A percentile compares a stretch with the other conserved stretches of the same genome.
Conservation (phyloP, 2,797 vertebrate species). For the Enteromius argenteus region DNA sequence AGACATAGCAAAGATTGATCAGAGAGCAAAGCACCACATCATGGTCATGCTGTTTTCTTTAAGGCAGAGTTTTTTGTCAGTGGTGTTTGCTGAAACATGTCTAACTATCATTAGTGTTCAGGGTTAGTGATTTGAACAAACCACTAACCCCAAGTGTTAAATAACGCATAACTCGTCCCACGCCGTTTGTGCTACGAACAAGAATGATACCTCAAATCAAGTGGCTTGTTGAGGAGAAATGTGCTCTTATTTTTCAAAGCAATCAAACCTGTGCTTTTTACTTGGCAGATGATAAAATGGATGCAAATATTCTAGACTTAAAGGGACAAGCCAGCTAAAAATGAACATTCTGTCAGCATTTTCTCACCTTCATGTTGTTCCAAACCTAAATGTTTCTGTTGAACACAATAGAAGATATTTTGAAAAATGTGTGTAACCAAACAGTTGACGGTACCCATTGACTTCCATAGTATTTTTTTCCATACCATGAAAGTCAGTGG, state of each 20-base stretch:
- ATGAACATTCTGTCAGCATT: neutral
- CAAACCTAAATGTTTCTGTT: neutral
- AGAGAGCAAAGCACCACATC: neutral
- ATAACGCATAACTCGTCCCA: neutral
- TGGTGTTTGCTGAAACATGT: neutral
- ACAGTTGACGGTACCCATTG: neutral
- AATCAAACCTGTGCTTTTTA: neutral
- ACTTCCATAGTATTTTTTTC: neutral
- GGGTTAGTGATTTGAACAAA: constrained; percentile 7
- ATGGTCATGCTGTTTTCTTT: neutral
- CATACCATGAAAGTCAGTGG: neutral
- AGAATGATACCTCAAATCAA: constrained; percentile 22
- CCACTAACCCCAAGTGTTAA: neutral
- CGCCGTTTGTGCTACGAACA: constrained; percentile 14
- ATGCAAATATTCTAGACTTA: neutral
- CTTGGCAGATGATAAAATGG: neutral
- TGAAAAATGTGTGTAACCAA: neutral
- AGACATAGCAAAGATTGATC: constrained; percentile 52
- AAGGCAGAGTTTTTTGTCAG: neutral
- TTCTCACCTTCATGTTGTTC: neutral
- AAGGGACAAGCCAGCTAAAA: neutral
- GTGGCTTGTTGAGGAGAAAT: neutral
- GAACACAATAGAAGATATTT: neutral
- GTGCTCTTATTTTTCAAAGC: constrained; percentile 12
- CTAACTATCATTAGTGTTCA: neutral